A percentile compares a stretch with the other conserved stretches of the same genome.
Conservation (phyloP, 2,888 invertebrate genomes). For the Coremacera marginata region DNA sequence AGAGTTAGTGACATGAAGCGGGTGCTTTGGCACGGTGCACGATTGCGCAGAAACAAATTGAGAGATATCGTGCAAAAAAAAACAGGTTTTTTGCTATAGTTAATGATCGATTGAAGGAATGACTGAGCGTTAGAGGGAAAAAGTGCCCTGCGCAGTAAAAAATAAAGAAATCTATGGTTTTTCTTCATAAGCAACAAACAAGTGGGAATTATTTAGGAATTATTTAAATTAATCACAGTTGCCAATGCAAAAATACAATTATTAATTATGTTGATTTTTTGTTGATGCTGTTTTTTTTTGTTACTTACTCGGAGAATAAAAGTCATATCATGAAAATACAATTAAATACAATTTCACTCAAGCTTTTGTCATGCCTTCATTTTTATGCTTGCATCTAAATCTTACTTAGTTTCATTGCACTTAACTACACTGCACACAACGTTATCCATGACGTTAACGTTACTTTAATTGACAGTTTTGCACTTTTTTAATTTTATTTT, state of each 20-base stretch:
- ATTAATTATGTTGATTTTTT: constrained; percentile 17
- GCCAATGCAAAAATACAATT: constrained; percentile 20
- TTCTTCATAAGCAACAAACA: too few species aligned
- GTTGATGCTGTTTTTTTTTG: too few species aligned
- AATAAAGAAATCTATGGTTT: too few species aligned
- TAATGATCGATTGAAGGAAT: background rate
- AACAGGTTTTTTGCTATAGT: background rate
- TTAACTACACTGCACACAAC: background rate
- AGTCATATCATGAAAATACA: too few species aligned
- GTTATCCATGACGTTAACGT: constrained; percentile 16
- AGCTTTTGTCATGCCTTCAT: background rate
- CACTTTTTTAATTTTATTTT: constrained; percentile 13
- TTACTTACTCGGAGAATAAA: too few species aligned
- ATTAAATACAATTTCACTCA: background rate
- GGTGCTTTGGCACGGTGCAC: constrained; percentile 19
- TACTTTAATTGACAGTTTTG: constrained; percentile 15
- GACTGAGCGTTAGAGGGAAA: background rate
- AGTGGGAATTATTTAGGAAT: background rate
- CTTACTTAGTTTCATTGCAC: background rate
- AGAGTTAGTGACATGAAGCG: background rate
- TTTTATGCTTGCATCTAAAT: too few species aligned
- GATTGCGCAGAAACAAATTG: background rate
- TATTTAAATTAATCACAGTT: constrained; percentile 8
- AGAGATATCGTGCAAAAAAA: background rate
- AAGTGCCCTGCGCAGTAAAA: too few species aligned